Evolutionary conservation across 1,140 invertebrate genomes (phyloP).

Genomic region (Anastrepha ludens): DNA sequence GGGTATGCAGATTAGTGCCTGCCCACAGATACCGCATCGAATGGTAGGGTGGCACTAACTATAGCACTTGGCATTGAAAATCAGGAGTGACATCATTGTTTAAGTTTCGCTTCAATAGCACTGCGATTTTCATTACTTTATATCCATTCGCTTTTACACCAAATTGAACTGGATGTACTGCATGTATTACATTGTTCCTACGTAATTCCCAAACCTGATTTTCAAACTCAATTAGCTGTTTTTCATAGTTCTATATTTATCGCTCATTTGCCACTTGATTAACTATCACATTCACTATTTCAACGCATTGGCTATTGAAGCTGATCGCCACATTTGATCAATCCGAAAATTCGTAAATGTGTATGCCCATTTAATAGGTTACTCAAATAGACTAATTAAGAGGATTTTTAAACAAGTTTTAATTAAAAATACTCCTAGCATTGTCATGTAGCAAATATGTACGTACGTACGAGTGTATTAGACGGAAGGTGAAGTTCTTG

Average conservation of each 20-base stretch:
- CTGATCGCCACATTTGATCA: neutral
- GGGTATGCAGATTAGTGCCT: no score
- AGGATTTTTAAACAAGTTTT: neutral
- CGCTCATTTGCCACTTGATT: neutral
- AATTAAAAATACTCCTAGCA: neutral
- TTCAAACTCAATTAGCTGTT: neutral
- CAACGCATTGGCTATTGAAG: no score
- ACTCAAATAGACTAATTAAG: slow-evolving; percentile 2
- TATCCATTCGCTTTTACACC: neutral
- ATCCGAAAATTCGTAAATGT: neutral
- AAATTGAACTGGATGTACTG: neutral
- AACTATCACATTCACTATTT: neutral
- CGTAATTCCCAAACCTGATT: slow-evolving; percentile 20
- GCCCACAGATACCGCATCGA: no score
- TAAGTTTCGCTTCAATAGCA: neutral
- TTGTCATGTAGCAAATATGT: no score
- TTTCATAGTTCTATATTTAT: neutral
- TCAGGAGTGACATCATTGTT: neutral
- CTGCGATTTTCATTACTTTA: neutral
- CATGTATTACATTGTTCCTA: neutral
- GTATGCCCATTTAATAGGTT: neutral
- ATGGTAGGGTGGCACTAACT: no score
- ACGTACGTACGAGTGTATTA: no score
- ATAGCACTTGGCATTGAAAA: neutral
- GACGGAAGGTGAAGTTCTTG: neutral